A percentile compares a stretch with the other conserved stretches of the same genome.
Evolutionary conservation across 1,140 invertebrate species (phyloP).

Genomic region (Choristoneura fumiferana): DNA sequence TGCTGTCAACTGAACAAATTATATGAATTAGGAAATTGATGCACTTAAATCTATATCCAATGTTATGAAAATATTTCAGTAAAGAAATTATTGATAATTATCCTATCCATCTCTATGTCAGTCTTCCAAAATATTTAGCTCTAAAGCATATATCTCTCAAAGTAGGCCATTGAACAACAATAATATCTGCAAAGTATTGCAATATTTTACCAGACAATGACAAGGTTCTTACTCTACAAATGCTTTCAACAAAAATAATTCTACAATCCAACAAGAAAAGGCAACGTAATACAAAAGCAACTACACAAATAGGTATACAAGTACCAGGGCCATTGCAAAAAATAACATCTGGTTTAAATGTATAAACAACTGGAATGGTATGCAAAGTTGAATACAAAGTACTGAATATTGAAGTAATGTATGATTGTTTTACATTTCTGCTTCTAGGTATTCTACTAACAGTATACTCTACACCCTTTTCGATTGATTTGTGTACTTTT

Average conservation of each 20-base stretch:
- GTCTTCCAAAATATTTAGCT: slow-evolving; percentile 82
- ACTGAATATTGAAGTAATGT: slow-evolving; percentile 87
- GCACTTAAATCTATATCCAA: no score
- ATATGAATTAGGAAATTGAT: no score
- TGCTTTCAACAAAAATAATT: slow-evolving; percentile 96
- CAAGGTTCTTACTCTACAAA: slow-evolving; percentile 93
- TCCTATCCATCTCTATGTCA: slow-evolving; percentile 65
- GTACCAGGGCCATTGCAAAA: slow-evolving; percentile 98
- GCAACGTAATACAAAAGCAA: slow-evolving; percentile 84
- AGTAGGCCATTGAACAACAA: slow-evolving; percentile 95
- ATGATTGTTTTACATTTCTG: slow-evolving; percentile 93
- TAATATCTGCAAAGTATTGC: slow-evolving; percentile 88
- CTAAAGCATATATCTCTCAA: slow-evolving; percentile 80
- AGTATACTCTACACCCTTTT: slow-evolving; percentile 67
- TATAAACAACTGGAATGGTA: slow-evolving; percentile 85
- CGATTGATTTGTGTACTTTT: slow-evolving; percentile 73
- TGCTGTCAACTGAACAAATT: no score
- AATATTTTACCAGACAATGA: slow-evolving; percentile 94
- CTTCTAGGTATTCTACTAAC: slow-evolving; percentile 88
- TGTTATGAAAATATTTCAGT: no score
- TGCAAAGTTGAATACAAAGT: slow-evolving; percentile 85
- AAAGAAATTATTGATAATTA: not conserved
- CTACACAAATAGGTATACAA: slow-evolving; percentile 92
- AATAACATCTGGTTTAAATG: slow-evolving; percentile 86
- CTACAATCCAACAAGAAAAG: slow-evolving; percentile 83